Base-by-base conservation (phyloP, 2,888 invertebrate genomes). In the Cecidostiba fungosa region DNA sequence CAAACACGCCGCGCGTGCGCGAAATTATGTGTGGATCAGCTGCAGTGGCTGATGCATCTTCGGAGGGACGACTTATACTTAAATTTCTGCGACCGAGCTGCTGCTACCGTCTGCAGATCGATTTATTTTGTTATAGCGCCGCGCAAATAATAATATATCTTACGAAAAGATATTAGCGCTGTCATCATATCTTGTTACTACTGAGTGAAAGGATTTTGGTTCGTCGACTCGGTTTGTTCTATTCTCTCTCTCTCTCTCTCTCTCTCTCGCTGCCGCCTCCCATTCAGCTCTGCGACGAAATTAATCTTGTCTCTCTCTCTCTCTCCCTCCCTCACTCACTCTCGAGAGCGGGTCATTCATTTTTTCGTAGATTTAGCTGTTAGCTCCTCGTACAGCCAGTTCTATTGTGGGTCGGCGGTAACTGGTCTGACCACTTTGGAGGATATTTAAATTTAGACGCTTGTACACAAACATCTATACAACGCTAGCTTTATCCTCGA, bases 21-120 rank as follows among this genome's bases (percentile, higher is more conserved):
- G 6, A 85, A 69, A 62, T 85, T 73, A 85, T 81, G 66, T 81
- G 66, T 73, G 54, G 82, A 85, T 43, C 77, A 39, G 32, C n/a
- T 16, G 32, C 12, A 50, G n/a, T n/a, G n/a, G n/a, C n/a, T n/a
- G n/a, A n/a, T n/a, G n/a, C n/a, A n/a, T n/a, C n/a, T n/a, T n/a
- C n/a, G n/a, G n/a, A n/a, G n/a, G n/a, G n/a, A n/a, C n/a, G n/a
- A n/a, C n/a, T n/a, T 39, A 72, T n/a, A 72, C 36, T 72, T 36
- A 10, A n/a, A 29, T 66, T 29, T 66, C 23, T n/a, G 8, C 14
- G 66, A 26, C 29, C 10, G 39, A 23, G 36, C 32, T 19, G 36
- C 32, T 19, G 50, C 50, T 50, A 4, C 3, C 19, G 19, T 14
- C 19, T 19, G 50, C 8, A 5, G 54, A 59, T 8, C 54, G 54